Evolutionary conservation across 2,797 vertebrate genomes (phyloP).

Genomic region (Paramormyrops hopkinsi): DNA sequence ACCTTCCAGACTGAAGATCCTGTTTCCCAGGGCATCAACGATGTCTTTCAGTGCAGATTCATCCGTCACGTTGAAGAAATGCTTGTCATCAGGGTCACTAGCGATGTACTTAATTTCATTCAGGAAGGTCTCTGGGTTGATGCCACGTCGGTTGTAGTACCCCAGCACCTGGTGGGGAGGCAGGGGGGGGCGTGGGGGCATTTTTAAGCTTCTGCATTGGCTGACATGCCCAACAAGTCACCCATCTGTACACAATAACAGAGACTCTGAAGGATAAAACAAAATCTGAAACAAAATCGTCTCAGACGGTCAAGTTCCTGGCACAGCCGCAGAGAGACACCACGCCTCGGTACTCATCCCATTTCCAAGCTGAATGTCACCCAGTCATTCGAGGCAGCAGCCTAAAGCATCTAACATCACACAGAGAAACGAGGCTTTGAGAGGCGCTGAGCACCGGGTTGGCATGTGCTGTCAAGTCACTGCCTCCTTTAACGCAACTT

Average conservation of each 20-base stretch:
- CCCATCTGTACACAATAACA: background rate
- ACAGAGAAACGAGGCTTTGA: background rate
- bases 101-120: slow-evolving; percentile 95
- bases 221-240: background rate
- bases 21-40: slow-evolving; percentile 89
- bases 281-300: too few species aligned
- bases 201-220: background rate
- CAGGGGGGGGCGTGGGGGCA: background rate
- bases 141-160: slow-evolving; percentile 93
- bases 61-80: slow-evolving; percentile 96
- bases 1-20: slow-evolving; percentile 98
- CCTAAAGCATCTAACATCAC: background rate
- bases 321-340: background rate
- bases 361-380: background rate
- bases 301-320: background rate
- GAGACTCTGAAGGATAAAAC: background rate
- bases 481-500: background rate
- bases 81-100: slow-evolving; percentile 93
- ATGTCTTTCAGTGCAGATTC: slow-evolving; percentile 95
- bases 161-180: slow-evolving; percentile 75
- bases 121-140: slow-evolving; percentile 90
- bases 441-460: background rate
- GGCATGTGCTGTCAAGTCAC: background rate
- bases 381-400: background rate
- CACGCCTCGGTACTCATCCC: background rate